Percentiles rank a stretch among this genome's conserved stretches.
Evolutionary conservation across 2,888 invertebrate species (phyloP).

Genomic region (Chrysolina oricalcia): DNA sequence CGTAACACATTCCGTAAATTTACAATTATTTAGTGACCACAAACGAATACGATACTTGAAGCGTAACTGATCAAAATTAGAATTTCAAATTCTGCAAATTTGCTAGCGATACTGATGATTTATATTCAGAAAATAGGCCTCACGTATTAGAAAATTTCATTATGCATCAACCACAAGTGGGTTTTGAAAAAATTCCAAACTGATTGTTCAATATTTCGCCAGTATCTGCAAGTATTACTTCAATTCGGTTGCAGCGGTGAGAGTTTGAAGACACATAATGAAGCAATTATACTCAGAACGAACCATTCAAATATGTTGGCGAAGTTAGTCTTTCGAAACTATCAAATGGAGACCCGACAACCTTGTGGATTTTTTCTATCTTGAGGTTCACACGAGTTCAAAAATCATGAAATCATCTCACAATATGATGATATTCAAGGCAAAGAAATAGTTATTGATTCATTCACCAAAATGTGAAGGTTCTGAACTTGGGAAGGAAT

Average conservation of each 20-base stretch:
- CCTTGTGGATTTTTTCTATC: too few species aligned
- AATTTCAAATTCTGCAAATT: neutral
- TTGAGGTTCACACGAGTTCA: too few species aligned
- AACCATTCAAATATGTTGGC: too few species aligned
- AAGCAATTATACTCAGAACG: too few species aligned
- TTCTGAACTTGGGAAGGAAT: too few species aligned
- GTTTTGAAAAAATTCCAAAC: constrained; percentile 1
- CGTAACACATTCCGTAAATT: neutral
- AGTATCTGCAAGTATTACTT: neutral
- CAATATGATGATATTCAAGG: too few species aligned
- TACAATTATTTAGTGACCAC: neutral
- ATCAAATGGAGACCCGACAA: too few species aligned
- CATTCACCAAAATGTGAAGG: too few species aligned
- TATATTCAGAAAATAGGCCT: neutral
- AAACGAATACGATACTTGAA: neutral
- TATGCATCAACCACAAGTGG: neutral
- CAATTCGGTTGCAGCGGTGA: neutral
- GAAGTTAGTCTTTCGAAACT: too few species aligned
- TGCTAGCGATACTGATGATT: neutral
- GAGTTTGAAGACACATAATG: neutral
- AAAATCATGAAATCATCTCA: too few species aligned
- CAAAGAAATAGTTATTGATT: too few species aligned
- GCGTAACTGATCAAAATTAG: neutral
- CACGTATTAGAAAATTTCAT: constrained; percentile 13
- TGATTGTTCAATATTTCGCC: neutral